These are phyloP conservation scores for Lycia hirtaria DNA, from an alignment of 2,888 invertebrate genomes.

Conservation along the genomic window DNA sequence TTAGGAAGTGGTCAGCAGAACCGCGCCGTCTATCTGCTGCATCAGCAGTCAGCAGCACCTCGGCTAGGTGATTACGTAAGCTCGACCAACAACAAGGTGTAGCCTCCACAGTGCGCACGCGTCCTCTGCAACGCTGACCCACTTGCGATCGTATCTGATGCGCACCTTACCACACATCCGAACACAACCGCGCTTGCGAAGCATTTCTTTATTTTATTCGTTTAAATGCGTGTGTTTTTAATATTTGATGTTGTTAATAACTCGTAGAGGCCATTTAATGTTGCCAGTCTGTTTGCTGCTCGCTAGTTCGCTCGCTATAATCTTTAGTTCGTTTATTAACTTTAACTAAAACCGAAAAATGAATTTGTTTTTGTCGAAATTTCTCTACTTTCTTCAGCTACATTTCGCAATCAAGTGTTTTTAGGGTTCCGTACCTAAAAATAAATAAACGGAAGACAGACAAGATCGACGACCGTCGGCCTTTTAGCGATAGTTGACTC, in stretches of 20 bases:
- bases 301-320: no score
- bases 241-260: neutral
- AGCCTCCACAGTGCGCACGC: constrained; percentile 38
- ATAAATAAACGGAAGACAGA: no score
- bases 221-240: neutral
- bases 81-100: constrained; percentile 32
- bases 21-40: neutral
- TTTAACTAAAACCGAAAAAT: no score
- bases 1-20: neutral
- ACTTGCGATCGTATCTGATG: constrained; percentile 43
- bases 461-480: no score
- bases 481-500: neutral
- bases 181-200: neutral
- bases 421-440: no score
- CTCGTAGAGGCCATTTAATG: no score
- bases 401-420: no score
- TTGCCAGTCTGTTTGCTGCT: no score
- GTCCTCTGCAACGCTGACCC: constrained; percentile 45
- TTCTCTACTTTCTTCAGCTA: no score
- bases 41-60: constrained; percentile 17
- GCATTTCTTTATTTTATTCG: neutral
- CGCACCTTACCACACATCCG: constrained; percentile 49
- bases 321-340: no score
- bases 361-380: no score
- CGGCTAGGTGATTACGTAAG: constrained; percentile 16